phyloP scores from a whole-genome alignment of 2,113 vertebrate genomes.

The Callocephalon fimbriatum region DNA sequence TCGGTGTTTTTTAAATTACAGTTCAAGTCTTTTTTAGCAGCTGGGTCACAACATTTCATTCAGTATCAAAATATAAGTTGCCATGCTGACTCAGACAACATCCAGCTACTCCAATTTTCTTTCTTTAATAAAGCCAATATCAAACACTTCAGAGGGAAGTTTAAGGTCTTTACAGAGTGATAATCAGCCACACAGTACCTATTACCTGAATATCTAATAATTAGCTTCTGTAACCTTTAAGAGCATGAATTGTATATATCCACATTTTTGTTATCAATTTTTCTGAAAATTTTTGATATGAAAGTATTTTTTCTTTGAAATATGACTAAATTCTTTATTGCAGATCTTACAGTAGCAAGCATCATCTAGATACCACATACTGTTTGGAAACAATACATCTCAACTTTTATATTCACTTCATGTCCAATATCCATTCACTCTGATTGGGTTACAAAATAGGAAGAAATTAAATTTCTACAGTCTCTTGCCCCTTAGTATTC shows the following conservation, averaged over 20 bases:
- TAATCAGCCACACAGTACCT: neutral
- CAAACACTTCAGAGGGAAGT: neutral
- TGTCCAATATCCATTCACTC: neutral
- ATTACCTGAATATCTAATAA: neutral
- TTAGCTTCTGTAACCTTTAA: neutral
- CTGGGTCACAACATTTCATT: neutral
- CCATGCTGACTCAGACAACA: neutral
- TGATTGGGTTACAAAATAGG: neutral
- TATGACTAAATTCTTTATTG: neutral
- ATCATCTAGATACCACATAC: neutral
- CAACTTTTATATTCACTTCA: neutral
- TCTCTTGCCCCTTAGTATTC: neutral
- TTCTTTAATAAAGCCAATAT: neutral
- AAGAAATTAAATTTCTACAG: neutral
- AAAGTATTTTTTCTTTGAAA: neutral
- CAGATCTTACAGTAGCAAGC: neutral
- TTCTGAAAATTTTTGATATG: neutral
- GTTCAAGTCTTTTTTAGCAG: neutral
- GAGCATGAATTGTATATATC: neutral
- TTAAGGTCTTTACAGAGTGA: neutral
- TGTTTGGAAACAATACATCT: neutral
- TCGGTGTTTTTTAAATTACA: neutral
- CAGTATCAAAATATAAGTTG: neutral
- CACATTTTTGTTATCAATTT: neutral
- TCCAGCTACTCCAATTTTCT: neutral